These are phyloP conservation scores for Azemiops feae DNA, from an alignment of 2,113 vertebrate genomes.

Conservation along the genomic window DNA sequence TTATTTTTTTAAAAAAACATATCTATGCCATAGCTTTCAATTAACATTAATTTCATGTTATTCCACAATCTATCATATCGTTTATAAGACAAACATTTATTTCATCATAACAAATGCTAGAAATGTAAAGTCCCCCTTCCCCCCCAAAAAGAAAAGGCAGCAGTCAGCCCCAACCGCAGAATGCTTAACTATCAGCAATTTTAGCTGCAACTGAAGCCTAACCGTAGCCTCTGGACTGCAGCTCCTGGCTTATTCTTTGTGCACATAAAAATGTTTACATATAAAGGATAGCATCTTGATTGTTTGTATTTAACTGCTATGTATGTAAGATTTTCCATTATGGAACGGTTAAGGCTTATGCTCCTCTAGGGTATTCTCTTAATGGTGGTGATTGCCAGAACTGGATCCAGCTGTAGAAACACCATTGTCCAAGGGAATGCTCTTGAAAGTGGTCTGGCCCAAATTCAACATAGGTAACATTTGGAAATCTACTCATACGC, in stretches of 20 bases:
- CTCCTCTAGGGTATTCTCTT: background rate
- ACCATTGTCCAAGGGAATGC: background rate
- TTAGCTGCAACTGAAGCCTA: background rate
- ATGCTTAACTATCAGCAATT: background rate
- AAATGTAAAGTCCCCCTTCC: background rate
- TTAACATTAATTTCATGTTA: background rate
- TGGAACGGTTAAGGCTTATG: background rate
- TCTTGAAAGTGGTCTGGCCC: background rate
- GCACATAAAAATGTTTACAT: conserved; percentile 10
- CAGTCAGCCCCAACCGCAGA: background rate
- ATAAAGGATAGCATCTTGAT: background rate
- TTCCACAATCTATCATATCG: background rate
- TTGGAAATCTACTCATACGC: background rate
- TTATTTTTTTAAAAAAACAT: background rate
- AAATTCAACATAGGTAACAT: background rate
- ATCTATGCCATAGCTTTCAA: background rate
- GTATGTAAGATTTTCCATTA: background rate
- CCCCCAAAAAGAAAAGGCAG: background rate
- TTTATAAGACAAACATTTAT: background rate
- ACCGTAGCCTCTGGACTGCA: background rate
- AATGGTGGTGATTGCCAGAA: background rate
- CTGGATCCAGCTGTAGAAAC: background rate
- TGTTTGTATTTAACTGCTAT: background rate
- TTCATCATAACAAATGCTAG: background rate
- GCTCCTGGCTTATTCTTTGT: background rate